A percentile compares a stretch with the other conserved stretches of the same genome.
Evolutionary conservation across 2,797 vertebrate genomes (phyloP).

Genomic region (Rhabdophis nuchalis): DNA sequence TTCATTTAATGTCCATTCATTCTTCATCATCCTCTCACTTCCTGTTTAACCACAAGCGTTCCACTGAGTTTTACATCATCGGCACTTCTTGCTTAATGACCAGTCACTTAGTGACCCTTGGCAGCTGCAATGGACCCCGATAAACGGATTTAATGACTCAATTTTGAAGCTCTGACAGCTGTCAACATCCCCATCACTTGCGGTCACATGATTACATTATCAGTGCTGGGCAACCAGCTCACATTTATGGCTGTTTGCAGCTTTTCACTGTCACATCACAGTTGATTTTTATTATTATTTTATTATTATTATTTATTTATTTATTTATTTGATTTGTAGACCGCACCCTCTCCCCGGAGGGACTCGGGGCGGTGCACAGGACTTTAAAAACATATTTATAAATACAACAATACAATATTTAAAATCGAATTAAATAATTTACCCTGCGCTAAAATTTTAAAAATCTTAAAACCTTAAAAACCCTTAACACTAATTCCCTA

Average conservation of each 20-base stretch:
- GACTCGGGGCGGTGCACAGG: too few species aligned
- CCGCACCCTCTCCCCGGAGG: too few species aligned
- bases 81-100: background rate
- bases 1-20: background rate
- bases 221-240: background rate
- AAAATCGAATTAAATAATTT: too few species aligned
- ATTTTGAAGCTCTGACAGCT: background rate
- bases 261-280: fast-evolving
- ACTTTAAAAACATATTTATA: too few species aligned
- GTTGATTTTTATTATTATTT: too few species aligned
- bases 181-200: background rate
- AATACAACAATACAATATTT: too few species aligned
- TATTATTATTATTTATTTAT: too few species aligned
- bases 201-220: background rate
- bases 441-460: too few species aligned
- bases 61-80: background rate
- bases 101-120: background rate
- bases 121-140: background rate
- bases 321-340: too few species aligned
- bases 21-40: background rate
- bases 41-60: background rate
- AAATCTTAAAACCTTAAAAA: too few species aligned
- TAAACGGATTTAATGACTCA: background rate
- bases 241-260: too few species aligned
- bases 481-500: too few species aligned